Conservation (phyloP, 2,797 vertebrate genomes). For the Scomberomorus guttatus region DNA sequence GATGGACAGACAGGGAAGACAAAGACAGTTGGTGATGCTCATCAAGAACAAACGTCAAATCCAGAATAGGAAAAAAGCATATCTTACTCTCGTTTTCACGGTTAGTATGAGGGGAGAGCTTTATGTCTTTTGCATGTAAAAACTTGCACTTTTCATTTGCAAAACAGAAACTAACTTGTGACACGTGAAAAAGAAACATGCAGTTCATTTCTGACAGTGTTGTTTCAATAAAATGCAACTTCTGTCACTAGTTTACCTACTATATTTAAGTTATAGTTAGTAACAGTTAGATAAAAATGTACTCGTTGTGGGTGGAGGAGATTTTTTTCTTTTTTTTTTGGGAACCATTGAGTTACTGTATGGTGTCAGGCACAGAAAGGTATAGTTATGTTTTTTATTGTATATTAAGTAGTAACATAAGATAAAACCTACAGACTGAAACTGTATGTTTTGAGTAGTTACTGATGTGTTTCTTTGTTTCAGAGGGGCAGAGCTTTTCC, state of each 20-base stretch:
- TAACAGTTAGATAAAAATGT: constrained; percentile 1
- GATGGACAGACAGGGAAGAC: not conserved
- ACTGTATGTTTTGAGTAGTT: not conserved
- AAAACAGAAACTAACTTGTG: not conserved
- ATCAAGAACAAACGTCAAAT: too few species aligned
- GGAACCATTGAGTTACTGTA: not conserved
- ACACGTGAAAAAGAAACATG: not conserved
- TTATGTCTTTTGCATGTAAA: not conserved
- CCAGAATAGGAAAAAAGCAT: too few species aligned
- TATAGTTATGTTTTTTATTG: not conserved
- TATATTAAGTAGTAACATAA: not conserved
- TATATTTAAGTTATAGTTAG: not conserved
- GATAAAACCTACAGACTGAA: not conserved
- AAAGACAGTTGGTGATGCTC: too few species aligned
- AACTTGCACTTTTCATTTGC: not conserved
- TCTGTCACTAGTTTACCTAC: not conserved
- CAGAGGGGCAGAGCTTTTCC: constrained; percentile 98
- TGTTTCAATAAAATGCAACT: constrained; percentile 2
- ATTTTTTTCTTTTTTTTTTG: not conserved
- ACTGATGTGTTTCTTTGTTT: constrained; percentile 48
- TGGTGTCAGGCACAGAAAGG: not conserved
- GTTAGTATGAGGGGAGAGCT: not conserved
- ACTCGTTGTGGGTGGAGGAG: too few species aligned
- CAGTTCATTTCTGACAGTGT: not conserved
- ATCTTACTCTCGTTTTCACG: too few species aligned